Percentiles rank a stretch among this genome's conserved stretches.
Conservation (phyloP, 2,888 invertebrate genomes). For the Chalcis sispes region DNA sequence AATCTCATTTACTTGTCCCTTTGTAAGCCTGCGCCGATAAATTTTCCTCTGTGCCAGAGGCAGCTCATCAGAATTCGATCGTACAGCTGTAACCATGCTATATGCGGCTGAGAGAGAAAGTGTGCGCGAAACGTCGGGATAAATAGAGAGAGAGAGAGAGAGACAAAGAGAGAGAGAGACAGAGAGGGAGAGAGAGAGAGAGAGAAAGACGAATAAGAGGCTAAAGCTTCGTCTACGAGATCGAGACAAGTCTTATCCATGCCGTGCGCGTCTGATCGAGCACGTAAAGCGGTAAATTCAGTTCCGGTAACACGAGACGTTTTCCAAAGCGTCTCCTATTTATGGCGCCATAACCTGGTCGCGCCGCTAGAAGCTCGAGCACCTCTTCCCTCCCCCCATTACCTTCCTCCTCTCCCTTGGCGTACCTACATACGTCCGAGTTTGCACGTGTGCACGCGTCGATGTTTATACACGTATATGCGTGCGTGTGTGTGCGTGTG, state of each 20-base stretch:
- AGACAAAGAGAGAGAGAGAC: background rate
- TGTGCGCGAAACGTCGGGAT: background rate
- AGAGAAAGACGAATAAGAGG: background rate
- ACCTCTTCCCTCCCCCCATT: background rate
- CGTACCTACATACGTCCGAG: background rate
- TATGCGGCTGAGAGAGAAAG: constrained; percentile 3
- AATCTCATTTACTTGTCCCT: too few species aligned
- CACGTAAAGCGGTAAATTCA: constrained; percentile 54
- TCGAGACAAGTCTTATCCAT: constrained; percentile 47
- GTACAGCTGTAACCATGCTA: constrained; percentile 7
- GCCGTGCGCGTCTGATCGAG: constrained; percentile 52
- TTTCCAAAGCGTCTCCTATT: constrained; percentile 44
- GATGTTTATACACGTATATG: background rate
- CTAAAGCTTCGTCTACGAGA: constrained; percentile 23
- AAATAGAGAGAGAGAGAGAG: background rate
- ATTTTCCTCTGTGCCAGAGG: constrained; percentile 3
- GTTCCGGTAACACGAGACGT: constrained; percentile 44
- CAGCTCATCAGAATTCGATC: constrained; percentile 9
- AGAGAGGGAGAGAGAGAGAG: background rate
- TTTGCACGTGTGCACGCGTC: background rate
- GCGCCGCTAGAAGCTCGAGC: constrained; percentile 2
- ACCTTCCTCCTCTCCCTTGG: too few species aligned
- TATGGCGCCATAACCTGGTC: constrained; percentile 40
- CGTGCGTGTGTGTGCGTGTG: background rate
- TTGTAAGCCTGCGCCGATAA: too few species aligned